phyloP scores from a whole-genome alignment of 2,888 invertebrate species.

The Eristalinus sepulchralis region DNA sequence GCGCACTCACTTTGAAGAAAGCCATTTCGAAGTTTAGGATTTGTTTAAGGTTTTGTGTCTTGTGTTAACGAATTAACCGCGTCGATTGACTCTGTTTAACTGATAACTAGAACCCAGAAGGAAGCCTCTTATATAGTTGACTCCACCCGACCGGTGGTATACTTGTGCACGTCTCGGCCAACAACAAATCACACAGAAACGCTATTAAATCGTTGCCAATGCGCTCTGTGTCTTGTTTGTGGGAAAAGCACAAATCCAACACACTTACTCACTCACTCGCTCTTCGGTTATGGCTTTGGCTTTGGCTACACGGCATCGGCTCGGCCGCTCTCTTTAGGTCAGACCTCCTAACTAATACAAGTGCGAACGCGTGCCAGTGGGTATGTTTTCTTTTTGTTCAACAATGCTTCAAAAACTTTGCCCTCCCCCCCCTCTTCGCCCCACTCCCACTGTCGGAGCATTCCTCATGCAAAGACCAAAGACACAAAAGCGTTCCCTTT shows the following conservation, averaged over 20 bases:
- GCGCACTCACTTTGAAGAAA: slow-evolving; percentile 81
- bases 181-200: background rate
- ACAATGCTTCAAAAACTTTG: slow-evolving; percentile 9
- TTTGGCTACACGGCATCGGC: background rate
- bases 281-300: background rate
- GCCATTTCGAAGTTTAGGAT: slow-evolving; percentile 77
- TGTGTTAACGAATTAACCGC: slow-evolving; percentile 72
- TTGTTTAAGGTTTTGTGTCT: slow-evolving; percentile 64
- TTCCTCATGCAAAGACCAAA: slow-evolving; percentile 20
- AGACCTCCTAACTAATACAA: slow-evolving; percentile 64
- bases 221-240: slow-evolving; percentile 41
- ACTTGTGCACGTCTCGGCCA: slow-evolving; percentile 47
- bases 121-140: slow-evolving; percentile 81
- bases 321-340: slow-evolving; percentile 69
- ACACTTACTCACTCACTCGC: slow-evolving; percentile 30
- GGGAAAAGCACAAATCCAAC: slow-evolving; percentile 46
- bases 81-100: slow-evolving; percentile 80
- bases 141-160: slow-evolving; percentile 78
- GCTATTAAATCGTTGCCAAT: slow-evolving; percentile 50
- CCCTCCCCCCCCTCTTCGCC: slow-evolving; percentile 28
- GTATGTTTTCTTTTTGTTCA: slow-evolving; percentile 24
- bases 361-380: slow-evolving; percentile 62
- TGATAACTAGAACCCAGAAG: slow-evolving; percentile 81
- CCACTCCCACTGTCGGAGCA: slow-evolving; percentile 21
- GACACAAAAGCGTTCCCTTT: slow-evolving; percentile 44